These are phyloP conservation scores for Capitulum mitella DNA, from an alignment of 2,888 invertebrate genomes.

Conservation along the genomic window DNA sequence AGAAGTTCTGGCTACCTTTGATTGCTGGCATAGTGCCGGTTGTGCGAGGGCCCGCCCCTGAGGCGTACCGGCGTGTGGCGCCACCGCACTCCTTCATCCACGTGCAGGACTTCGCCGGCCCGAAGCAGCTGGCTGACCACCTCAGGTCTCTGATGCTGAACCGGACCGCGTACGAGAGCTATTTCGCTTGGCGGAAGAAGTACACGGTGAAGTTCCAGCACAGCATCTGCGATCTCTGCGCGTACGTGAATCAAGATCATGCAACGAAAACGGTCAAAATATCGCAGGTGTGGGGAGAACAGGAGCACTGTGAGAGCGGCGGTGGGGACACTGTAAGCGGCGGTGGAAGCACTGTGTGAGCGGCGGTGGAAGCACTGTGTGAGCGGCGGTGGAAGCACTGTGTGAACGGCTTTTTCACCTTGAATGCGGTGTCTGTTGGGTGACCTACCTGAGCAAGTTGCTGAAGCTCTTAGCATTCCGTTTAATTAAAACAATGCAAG, in stretches of 20 bases:
- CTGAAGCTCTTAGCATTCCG: no score
- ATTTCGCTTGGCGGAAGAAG: background rate
- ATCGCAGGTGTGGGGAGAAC: no score
- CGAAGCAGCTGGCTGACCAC: slow-evolving; percentile 21
- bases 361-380: no score
- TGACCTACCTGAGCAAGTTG: no score
- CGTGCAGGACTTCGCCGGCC: slow-evolving; percentile 24
- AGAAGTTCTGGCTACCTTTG: background rate
- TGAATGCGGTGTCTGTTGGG: no score
- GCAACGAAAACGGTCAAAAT: no score
- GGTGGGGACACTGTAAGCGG: no score
- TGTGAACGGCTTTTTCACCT: no score
- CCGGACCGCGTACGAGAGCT: background rate
- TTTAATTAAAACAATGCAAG: no score
- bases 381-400: no score
- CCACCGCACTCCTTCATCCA: slow-evolving; percentile 29
- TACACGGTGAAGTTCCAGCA: background rate
- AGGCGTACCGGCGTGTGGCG: slow-evolving; percentile 10
- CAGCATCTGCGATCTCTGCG: background rate
- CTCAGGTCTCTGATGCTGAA: background rate
- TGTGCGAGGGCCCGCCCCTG: slow-evolving; percentile 26
- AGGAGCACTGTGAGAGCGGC: no score
- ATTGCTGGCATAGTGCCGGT: slow-evolving; percentile 2
- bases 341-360: no score
- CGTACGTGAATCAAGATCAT: background rate